Evolutionary conservation across 2,888 invertebrate species (phyloP).

Genomic region (Zeuzera pyrina): DNA sequence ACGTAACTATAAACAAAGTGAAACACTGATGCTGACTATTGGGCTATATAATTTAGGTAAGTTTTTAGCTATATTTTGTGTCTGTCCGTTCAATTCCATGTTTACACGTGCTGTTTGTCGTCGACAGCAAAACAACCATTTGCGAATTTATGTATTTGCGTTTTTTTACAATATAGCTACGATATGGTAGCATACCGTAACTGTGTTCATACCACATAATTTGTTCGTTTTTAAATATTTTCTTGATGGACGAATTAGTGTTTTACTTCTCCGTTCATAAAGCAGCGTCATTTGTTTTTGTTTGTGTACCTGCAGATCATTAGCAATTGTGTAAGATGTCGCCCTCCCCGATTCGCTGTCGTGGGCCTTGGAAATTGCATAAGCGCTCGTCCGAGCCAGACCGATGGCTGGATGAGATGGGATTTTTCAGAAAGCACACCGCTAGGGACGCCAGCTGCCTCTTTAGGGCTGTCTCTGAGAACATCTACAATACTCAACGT

Average conservation of each 20-base stretch:
- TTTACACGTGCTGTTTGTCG: conserved; percentile 62
- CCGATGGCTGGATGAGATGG: conserved; percentile 84
- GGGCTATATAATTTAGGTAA: conserved; percentile 52
- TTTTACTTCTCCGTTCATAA: no score
- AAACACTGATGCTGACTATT: conserved; percentile 60
- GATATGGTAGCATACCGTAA: conserved; percentile 18
- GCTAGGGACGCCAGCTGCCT: conserved; percentile 91
- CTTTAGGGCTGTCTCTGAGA: conserved; percentile 91
- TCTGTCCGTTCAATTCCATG: conserved; percentile 29
- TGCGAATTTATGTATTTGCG: conserved; percentile 52
- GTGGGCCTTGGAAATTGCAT: conserved; percentile 63
- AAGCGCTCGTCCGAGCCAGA: conserved; percentile 73
- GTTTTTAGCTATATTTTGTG: conserved; percentile 32
- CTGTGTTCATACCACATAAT: neutral
- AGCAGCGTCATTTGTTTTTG: conserved; percentile 64
- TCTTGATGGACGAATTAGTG: no score
- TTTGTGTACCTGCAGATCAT: conserved; percentile 67
- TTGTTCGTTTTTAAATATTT: no score
- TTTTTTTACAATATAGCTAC: conserved; percentile 60
- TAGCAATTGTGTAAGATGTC: conserved; percentile 54
- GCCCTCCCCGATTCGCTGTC: conserved; percentile 60
- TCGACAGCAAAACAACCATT: conserved; percentile 68
- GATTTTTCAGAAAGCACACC: conserved; percentile 89
- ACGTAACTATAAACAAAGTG: conserved; percentile 32
- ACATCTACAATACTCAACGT: conserved; percentile 79